Percentiles rank a stretch among this genome's conserved stretches.
Conservation (phyloP, 2,797 vertebrate species). For the Calcarius lapponicus region DNA sequence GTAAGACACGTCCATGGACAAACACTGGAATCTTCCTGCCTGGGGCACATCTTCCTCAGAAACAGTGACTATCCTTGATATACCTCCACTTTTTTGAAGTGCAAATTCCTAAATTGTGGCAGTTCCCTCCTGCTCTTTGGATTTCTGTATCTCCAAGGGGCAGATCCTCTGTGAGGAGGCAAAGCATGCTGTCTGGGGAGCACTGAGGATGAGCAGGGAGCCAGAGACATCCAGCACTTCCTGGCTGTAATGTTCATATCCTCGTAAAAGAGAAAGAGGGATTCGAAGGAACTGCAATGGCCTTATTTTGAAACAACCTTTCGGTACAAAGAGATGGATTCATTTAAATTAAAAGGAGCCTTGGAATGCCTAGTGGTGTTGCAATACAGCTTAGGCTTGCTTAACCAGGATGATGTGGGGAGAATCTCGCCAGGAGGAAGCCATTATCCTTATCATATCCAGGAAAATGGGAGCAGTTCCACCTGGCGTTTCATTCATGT, state of each 20-base stretch:
- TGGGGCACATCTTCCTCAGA: not conserved
- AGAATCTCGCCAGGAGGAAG: not conserved
- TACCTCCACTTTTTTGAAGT: not conserved
- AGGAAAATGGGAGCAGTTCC: slow-evolving; percentile 31
- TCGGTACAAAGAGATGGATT: not conserved
- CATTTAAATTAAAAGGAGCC: not conserved
- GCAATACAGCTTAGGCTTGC: not conserved
- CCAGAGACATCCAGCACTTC: not conserved
- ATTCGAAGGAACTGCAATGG: not conserved
- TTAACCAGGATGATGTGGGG: not conserved
- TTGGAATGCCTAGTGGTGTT: not conserved
- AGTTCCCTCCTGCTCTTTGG: not conserved
- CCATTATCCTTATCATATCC: not conserved
- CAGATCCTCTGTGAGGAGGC: not conserved
- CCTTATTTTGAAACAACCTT: not conserved
- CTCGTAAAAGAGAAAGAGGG: not conserved
- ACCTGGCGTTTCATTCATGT: not conserved
- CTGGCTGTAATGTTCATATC: not conserved
- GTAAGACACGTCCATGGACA: rapidly evolving
- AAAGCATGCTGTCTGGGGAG: not conserved
- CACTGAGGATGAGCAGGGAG: not conserved
- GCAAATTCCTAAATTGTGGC: not conserved
- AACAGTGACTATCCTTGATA: rapidly evolving
- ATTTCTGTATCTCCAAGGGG: not conserved
- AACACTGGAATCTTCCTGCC: not conserved